These are phyloP conservation scores for Drosophila kuntzei DNA, from an alignment of 2,888 invertebrate genomes.

Conservation along the genomic window DNA sequence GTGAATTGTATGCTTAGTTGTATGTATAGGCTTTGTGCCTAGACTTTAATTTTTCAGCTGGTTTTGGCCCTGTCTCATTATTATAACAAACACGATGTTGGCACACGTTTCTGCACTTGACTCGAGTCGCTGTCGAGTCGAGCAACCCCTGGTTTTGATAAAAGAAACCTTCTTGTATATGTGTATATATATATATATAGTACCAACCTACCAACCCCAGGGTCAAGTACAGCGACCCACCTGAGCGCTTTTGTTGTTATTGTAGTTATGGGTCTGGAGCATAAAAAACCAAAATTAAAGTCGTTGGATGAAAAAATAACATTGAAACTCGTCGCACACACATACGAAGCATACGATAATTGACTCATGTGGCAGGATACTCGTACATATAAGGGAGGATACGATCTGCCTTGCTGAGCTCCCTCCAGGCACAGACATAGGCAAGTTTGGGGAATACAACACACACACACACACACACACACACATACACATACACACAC, in stretches of 20 bases:
- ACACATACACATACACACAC: constrained; percentile 1
- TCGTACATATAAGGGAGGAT: constrained; percentile 16
- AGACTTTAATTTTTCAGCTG: constrained; percentile 39
- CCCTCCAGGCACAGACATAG: constrained; percentile 41
- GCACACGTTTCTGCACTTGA: constrained; percentile 82
- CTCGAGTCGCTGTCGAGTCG: constrained; percentile 66
- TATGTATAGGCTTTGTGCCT: neutral
- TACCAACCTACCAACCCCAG: constrained; percentile 49
- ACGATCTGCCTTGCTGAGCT: constrained; percentile 28
- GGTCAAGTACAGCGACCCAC: constrained; percentile 75
- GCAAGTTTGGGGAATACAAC: constrained; percentile 34
- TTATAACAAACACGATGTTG: constrained; percentile 59
- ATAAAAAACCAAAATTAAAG: constrained; percentile 72
- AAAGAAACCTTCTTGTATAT: constrained; percentile 34
- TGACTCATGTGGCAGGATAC: constrained; percentile 19
- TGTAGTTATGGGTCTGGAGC: constrained; percentile 46
- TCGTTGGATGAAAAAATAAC: constrained; percentile 57
- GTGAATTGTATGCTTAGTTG: constrained; percentile 1
- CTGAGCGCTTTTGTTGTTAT: constrained; percentile 47
- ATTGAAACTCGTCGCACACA: constrained; percentile 34
- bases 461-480: constrained; percentile 22
- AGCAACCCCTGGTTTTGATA: constrained; percentile 71
- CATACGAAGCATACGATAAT: constrained; percentile 31
- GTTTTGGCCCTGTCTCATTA: constrained; percentile 37
- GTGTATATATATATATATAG: neutral